Evolutionary conservation across 2,888 invertebrate species (phyloP).

Genomic region (Clostera curtula): DNA sequence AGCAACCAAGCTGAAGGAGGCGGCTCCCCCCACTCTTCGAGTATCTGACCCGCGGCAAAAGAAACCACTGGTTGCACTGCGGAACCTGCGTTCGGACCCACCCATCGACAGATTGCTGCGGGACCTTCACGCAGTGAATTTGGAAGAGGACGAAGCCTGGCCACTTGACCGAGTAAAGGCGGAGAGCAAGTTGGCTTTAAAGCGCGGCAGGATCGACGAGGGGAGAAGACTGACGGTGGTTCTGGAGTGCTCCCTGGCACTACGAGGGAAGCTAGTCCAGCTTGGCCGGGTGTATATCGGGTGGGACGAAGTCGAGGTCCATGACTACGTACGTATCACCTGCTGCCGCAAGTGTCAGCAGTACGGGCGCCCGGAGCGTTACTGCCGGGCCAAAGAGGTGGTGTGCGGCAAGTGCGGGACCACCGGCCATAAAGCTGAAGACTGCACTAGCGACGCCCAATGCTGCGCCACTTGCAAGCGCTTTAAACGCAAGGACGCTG

Average conservation of each 20-base stretch:
- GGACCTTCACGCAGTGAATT: slow-evolving; percentile 6
- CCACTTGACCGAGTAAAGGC: neutral
- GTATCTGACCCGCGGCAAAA: slow-evolving; percentile 3
- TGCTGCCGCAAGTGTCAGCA: slow-evolving; percentile 27
- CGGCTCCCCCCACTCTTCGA: slow-evolving; percentile 3
- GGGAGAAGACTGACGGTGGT: slow-evolving; percentile 1
- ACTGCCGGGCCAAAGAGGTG: slow-evolving; percentile 8
- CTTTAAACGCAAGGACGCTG: slow-evolving; percentile 7
- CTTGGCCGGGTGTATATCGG: slow-evolving; percentile 8
- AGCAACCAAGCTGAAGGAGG: slow-evolving; percentile 2
- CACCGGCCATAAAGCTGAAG: slow-evolving; percentile 6
- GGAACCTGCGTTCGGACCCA: fast-evolving
- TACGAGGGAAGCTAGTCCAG: neutral
- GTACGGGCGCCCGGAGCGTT: slow-evolving; percentile 28
- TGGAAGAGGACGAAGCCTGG: slow-evolving; percentile 5
- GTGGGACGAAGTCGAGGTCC: slow-evolving; percentile 8
- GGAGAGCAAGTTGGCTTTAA: slow-evolving; percentile 1
- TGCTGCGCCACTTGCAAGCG: slow-evolving; percentile 22
- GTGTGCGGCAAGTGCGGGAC: slow-evolving; percentile 20
- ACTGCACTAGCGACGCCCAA: slow-evolving; percentile 2
- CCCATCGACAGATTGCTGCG: fast-evolving
- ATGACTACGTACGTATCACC: slow-evolving; percentile 8
- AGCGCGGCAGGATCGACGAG: neutral
- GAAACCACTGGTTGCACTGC: slow-evolving; percentile 4
- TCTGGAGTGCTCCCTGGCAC: slow-evolving; percentile 7